These are phyloP conservation scores for Proisotoma minuta DNA, from an alignment of 2,888 invertebrate species.

Conservation along the genomic window DNA sequence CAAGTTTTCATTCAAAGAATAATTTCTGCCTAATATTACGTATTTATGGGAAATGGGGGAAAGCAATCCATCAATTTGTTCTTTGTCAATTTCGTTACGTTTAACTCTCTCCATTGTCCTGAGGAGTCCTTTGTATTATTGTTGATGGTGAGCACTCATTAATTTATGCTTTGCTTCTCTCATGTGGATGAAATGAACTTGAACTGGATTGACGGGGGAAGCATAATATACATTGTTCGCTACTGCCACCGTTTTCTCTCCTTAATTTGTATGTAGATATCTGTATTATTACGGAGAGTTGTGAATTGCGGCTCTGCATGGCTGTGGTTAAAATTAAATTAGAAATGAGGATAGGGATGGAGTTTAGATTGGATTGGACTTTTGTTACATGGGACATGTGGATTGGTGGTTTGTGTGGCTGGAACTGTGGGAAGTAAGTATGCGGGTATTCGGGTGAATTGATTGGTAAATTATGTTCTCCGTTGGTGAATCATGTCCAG, in stretches of 20 bases:
- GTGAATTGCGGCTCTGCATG: too few relatives aligned
- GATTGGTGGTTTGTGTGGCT: background rate
- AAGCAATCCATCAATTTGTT: slow-evolving; percentile 34
- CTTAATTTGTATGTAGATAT: background rate
- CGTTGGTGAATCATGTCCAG: background rate
- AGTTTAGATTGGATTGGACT: background rate
- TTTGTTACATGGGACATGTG: too few relatives aligned
- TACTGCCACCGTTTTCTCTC: too few relatives aligned
- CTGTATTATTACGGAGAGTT: too few relatives aligned
- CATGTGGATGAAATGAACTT: background rate
- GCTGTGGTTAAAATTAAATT: background rate
- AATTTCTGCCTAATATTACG: too few relatives aligned
- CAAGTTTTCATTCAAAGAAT: background rate
- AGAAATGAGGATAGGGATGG: background rate
- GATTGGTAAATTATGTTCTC: background rate
- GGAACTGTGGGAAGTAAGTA: background rate
- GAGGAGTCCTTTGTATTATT: background rate
- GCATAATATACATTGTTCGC: too few relatives aligned
- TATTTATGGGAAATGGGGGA: slow-evolving; percentile 17
- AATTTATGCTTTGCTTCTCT: background rate
- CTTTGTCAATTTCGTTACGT: background rate
- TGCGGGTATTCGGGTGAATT: background rate
- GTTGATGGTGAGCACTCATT: background rate
- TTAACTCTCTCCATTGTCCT: background rate
- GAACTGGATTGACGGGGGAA: too few relatives aligned